These are phyloP conservation scores for Drosophila albomicans DNA, from an alignment of 1,140 invertebrate species.

Conservation along the genomic window DNA sequence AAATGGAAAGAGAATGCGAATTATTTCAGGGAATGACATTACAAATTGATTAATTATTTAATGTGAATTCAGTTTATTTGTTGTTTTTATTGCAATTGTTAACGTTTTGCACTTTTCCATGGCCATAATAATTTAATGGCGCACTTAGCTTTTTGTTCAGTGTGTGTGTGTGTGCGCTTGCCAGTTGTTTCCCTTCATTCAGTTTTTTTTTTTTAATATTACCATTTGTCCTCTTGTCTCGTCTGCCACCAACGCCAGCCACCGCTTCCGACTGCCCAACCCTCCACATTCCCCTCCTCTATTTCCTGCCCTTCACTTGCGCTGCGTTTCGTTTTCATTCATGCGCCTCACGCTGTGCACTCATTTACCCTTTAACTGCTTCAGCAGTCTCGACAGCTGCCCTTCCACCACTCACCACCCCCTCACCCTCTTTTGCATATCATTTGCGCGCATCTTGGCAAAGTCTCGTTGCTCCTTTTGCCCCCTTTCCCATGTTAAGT, in stretches of 20 bases:
- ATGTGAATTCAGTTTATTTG: background rate
- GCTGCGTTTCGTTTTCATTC: conserved; percentile 56
- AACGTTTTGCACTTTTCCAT: background rate
- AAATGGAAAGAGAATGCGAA: conserved; percentile 16
- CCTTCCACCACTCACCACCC: background rate
- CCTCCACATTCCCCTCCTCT: background rate
- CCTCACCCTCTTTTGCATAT: conserved; percentile 65
- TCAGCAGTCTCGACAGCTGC: conserved; percentile 1
- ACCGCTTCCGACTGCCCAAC: conserved; percentile 22
- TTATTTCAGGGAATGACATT: background rate
- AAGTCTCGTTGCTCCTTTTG: background rate
- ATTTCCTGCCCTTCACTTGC: background rate
- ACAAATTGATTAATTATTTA: background rate
- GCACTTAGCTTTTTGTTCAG: conserved; percentile 18
- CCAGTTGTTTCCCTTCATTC: conserved; percentile 28
- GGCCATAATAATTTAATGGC: conserved; percentile 16
- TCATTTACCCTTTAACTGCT: conserved; percentile 77
- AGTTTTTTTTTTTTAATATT: conserved; percentile 68
- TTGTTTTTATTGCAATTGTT: background rate
- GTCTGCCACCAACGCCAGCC: conserved; percentile 22
- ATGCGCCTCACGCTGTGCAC: conserved; percentile 75
- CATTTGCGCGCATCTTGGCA: conserved; percentile 77
- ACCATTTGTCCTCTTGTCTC: conserved; percentile 47
- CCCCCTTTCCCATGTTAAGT: conserved; percentile 57
- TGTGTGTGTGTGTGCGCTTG: conserved; percentile 33